Base-by-base conservation (phyloP, 2,113 vertebrate genomes). In the Nasalis larvatus region DNA sequence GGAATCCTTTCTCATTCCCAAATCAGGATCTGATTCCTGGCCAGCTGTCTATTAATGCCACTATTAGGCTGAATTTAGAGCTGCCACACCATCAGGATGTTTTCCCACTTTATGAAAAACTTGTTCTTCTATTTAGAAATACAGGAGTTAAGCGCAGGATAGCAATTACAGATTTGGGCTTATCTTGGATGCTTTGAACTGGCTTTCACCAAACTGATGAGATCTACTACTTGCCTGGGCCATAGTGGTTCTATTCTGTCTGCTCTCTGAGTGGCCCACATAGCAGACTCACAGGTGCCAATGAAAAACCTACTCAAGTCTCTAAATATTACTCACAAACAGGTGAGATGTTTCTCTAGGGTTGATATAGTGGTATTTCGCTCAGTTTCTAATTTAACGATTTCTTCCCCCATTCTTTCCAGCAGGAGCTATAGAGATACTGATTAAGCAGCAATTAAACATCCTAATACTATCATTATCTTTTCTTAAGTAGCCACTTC, bases 391-490 rank as follows among this genome's bases (percentile, higher is more conserved):
- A 93, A 76, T 84, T 93, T 93, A 94, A 37, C 81, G 58, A 35
- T 52, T 49, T 69, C 5, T 7, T 20, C n/a, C 35, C n/a, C 18
- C 25, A 84, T 94, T 94, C 89, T 93, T 98, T 97, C 76, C 86
- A 97, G 92, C 63, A 93, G 76, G 80, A 96, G 84, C 93, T 84
- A 81, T 71, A 87, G 97, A 97, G 89, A 97, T 54, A 91, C 96
- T 95, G 96, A 98, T 98, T 97, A 97, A 95, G 93, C 47, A 94
- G 96, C 95, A 97, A 97, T 97, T 98, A 98, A 95, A 91, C 73
- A 94, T 88, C 76, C 86, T 97, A 91, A 91, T 74, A 77, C 96
- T 77, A 76, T 92, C 96, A 93, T 98, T 97, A 97, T 96, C 96
- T 97, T 96, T 84, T 76, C 89, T 97, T 97, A 97, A 98, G 97